A percentile compares a stretch with the other conserved stretches of the same genome.
These are phyloP conservation scores for Campylomormyrus tamandua DNA, from an alignment of 2,113 vertebrate species.

Conservation along the genomic window DNA sequence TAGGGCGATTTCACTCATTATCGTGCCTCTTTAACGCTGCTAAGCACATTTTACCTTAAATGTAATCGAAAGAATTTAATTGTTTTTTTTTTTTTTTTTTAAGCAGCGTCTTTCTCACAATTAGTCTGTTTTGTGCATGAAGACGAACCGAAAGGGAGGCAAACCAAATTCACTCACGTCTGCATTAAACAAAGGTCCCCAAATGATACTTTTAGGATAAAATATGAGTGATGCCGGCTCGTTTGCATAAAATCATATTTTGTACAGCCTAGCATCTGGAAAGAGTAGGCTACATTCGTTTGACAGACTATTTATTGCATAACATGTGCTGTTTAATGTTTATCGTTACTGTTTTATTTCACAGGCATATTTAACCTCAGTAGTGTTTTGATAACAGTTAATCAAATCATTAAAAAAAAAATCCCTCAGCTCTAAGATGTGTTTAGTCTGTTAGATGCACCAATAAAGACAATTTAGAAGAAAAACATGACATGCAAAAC, in stretches of 20 bases:
- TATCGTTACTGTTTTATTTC: background rate
- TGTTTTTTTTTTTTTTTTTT: slow-evolving; percentile 61
- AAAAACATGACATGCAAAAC: background rate
- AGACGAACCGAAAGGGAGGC: slow-evolving; percentile 47
- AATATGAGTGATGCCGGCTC: background rate
- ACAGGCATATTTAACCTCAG: background rate
- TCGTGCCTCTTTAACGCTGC: slow-evolving; percentile 69
- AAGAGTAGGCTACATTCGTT: background rate
- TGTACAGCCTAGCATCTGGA: background rate
- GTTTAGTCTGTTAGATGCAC: background rate
- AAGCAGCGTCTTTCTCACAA: slow-evolving; percentile 79
- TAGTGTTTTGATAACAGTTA: background rate
- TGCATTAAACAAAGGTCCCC: background rate
- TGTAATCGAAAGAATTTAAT: slow-evolving; percentile 82
- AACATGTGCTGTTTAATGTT: background rate
- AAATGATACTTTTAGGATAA: background rate
- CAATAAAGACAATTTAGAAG: background rate
- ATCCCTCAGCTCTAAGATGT: background rate
- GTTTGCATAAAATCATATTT: background rate
- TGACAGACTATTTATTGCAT: background rate
- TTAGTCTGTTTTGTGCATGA: slow-evolving; percentile 78
- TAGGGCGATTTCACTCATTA: slow-evolving; percentile 71
- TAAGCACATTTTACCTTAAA: slow-evolving; percentile 76
- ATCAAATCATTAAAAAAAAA: background rate
- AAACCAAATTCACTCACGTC: slow-evolving; percentile 53